Conservation (phyloP, 1,140 invertebrate genomes). For the Lithobius niger region DNA sequence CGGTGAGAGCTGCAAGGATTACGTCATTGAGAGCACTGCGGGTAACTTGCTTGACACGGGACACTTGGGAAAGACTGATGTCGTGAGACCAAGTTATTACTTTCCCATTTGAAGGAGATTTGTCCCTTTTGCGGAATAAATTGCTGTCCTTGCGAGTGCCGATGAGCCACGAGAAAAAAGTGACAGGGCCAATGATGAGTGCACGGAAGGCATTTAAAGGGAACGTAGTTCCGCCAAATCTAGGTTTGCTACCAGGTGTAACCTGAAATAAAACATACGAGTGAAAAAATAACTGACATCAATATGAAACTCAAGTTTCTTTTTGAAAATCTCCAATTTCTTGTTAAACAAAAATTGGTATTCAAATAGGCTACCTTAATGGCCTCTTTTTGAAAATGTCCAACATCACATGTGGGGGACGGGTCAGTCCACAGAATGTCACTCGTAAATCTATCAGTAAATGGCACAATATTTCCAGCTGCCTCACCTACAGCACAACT, state of each 20-base stretch:
- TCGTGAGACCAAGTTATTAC: conserved; percentile 36
- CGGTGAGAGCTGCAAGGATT: conserved; percentile 38
- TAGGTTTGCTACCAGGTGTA: conserved; percentile 26
- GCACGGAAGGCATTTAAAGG: conserved; percentile 34
- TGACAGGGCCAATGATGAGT: conserved; percentile 39
- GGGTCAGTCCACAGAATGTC: no score
- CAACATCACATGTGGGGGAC: no score
- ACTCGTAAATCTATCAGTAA: no score
- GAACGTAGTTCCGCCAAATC: conserved; percentile 34
- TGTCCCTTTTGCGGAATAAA: conserved; percentile 16
- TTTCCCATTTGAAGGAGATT: conserved; percentile 20
- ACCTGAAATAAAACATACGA: no score
- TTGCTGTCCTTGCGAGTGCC: conserved; percentile 21
- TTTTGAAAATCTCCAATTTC: no score
- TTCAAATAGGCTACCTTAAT: no score
- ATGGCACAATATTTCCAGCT: no score
- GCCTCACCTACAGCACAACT: no score
- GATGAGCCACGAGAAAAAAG: conserved; percentile 37
- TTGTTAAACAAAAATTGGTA: no score
- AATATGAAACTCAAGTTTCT: no score
- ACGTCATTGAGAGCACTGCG: conserved; percentile 41
- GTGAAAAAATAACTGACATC: no score
- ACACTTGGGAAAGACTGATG: conserved; percentile 30
- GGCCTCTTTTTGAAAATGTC: no score
- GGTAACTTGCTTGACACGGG: conserved; percentile 37